Base-by-base conservation (phyloP, 2,888 invertebrate species). In the Torymus auratus region DNA sequence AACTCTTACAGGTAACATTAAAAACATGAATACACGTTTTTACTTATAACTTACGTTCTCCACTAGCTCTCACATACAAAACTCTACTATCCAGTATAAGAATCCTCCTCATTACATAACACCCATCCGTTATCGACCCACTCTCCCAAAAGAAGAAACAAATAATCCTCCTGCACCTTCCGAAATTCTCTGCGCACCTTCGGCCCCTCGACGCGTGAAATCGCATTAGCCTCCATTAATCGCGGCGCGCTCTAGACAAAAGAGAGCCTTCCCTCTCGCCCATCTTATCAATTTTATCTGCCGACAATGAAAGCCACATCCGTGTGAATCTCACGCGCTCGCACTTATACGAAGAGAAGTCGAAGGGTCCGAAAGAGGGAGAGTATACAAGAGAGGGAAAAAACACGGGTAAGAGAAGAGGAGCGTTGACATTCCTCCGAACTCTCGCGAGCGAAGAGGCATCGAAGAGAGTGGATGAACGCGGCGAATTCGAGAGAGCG, bases 251-350 rank as follows among this genome's bases (percentile, higher is more conserved):
- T 12, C 13, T 14, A 67, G 72, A 79, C 79, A 79, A 79, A 79
- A 79, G 79, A 79, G 74, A 79, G 79, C 41, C 41, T 55, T 72
- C 50, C 20, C 28, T 71, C 60, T 71, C 70, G 14, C 41, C n/a
- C 61, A 20, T 23, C 67, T 73, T 77, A 81, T 77, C 81, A 72
- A 64, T 61, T 72, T 81, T 81, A 77, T 81, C 80, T 81, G 77
- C 73, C 68, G 73, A 77, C 77, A 77, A 77, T 77, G 73, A 77
- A 77, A 73, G 28, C 69, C 74, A 70, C 70, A 75, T 67, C 70
- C 80, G 80, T 80, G 80, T 80, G 80, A 80, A 75, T 71, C 76
- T 71, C 72, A 56, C 80, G 71, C 71, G 62, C 50, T 11, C 71
- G n/a, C 77, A 41, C 41, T 41, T 41, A 41, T 10, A 20, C 20